phyloP scores from a whole-genome alignment of 2,888 invertebrate genomes.

The Spodoptera exigua region DNA sequence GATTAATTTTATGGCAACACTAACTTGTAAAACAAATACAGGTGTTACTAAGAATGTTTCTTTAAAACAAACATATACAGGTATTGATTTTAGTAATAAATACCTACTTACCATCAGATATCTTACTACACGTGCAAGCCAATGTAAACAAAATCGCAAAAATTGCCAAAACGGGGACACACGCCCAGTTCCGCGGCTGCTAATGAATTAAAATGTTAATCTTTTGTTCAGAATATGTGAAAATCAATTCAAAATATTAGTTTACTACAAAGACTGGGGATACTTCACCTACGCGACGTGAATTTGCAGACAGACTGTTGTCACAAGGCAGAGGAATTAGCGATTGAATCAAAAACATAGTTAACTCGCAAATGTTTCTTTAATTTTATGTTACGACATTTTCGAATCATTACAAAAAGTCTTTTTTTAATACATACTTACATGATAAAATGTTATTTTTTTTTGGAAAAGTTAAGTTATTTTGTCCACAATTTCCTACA shows the following conservation, averaged over 20 bases:
- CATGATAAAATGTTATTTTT: too few relatives aligned
- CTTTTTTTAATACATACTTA: too few relatives aligned
- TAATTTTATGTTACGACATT: not conserved
- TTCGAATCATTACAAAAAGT: too few relatives aligned
- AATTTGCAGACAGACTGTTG: constrained; percentile 24
- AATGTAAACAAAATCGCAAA: too few relatives aligned
- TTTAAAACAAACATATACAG: too few relatives aligned
- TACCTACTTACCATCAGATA: too few relatives aligned
- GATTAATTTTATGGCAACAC: too few relatives aligned
- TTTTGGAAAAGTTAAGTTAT: not conserved
- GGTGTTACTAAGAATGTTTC: too few relatives aligned
- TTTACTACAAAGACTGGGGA: constrained; percentile 15
- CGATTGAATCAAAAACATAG: constrained; percentile 1
- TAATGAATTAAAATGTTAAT: constrained; percentile 29
- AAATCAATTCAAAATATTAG: constrained; percentile 26
- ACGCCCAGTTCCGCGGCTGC: constrained; percentile 8
- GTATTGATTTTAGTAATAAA: too few relatives aligned
- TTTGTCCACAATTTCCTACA: not conserved
- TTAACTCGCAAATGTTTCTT: not conserved
- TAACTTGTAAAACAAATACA: too few relatives aligned
- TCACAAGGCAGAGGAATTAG: constrained; percentile 19
- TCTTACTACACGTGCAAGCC: too few relatives aligned
- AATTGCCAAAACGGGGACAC: not conserved
- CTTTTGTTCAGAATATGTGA: constrained; percentile 20
- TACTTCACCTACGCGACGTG: constrained; percentile 34